A percentile compares a stretch with the other conserved stretches of the same genome.
phyloP scores from a whole-genome alignment of 2,888 invertebrate genomes.

The Aphidius colemani region DNA sequence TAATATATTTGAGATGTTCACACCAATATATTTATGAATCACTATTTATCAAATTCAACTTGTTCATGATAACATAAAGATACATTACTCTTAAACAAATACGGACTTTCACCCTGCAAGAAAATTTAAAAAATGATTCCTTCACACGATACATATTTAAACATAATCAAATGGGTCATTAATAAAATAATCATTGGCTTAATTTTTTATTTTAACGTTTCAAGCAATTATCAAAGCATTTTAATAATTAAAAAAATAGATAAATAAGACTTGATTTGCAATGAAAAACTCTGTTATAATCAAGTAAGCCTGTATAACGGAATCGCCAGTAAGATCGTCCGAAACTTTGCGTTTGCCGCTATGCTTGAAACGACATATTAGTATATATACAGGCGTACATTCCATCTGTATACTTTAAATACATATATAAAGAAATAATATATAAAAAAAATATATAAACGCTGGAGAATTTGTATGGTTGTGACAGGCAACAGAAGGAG shows the following conservation, averaged over 20 bases:
- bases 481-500: too few species aligned
- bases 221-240: not conserved
- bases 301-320: not conserved
- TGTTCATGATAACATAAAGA: too few species aligned
- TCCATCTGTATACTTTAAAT: too few species aligned
- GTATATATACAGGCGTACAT: not conserved
- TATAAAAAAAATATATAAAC: too few species aligned
- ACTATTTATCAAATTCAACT: too few species aligned
- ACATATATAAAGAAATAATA: too few species aligned
- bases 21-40: too few species aligned
- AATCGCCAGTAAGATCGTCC: too few species aligned
- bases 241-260: not conserved
- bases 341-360: constrained; percentile 13
- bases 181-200: too few species aligned
- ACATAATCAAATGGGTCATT: not conserved
- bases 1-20: too few species aligned
- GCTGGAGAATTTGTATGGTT: too few species aligned
- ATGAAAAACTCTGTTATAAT: constrained; percentile 4
- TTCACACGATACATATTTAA: constrained; percentile 11
- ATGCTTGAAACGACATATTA: constrained; percentile 14
- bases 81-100: constrained; percentile 10
- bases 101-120: constrained; percentile 14
- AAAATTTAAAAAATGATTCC: not conserved
- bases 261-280: not conserved
- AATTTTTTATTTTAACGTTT: not conserved